Base-by-base conservation (phyloP, 2,888 invertebrate species). In the Aleiodes alternator region DNA sequence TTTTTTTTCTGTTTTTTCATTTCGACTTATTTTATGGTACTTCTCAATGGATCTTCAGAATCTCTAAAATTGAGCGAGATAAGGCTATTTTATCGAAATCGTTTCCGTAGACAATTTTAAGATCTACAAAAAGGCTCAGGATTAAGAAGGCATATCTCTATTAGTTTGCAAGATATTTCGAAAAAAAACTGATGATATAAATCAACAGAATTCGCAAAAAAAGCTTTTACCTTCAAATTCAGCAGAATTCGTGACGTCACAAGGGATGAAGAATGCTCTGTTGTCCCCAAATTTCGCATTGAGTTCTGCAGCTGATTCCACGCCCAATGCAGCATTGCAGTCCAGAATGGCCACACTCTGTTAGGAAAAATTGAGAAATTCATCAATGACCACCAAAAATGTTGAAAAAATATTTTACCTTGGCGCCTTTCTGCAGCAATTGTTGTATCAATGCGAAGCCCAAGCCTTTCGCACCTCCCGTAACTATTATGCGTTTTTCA, bases 221-320 rank as follows among this genome's bases (percentile, higher is more conserved):
- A 43, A 38, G 5, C 38, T 38, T 23, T 82, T 81, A 90, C 90
- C 90, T 85, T 90, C 90, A 59, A 92, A 81, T 78, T 92, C 80
- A 31, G 80, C 79, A 50, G 59, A 64, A 9, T 89, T 90, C 0
- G 90, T 90, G n/a, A 92, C 91, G 69, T 93, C 92, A 74, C 91
- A 90, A 78, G 90, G 90, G 12, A 91, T 83, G 80, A 91, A 93
- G 4, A 89, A 82, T 0, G 90, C 91, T 78, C 89, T 91, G 8
- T 8, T 16, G 1, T 82, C 78, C 0, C 88, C 88, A 53, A 87
- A 86, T 76, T 86, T 84, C 0, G 79, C 77, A 72, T 88, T 87
- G 3, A 88, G 72, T 16, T 75, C 76, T 6, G 84, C 80, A 48
- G 80, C 81, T 4, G 84, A 82, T 7, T 79, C 69, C 31, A 80